Evolutionary conservation across 2,797 vertebrate genomes (phyloP), one percentile per base, ranked within the genome.

Genomic region (Sylvia borin): DNA sequence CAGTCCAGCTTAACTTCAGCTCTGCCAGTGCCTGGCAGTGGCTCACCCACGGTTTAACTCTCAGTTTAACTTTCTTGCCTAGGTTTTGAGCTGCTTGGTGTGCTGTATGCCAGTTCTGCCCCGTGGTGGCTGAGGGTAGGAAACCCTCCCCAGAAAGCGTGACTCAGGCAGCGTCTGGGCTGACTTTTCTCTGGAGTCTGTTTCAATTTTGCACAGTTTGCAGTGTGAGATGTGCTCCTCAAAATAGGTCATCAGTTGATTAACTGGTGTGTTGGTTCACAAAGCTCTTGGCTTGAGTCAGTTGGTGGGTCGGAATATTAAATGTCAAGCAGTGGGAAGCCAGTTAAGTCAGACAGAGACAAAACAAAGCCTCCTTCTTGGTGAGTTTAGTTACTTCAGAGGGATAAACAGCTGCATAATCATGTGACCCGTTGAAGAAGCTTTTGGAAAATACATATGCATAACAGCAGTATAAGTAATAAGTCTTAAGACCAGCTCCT

Each of bases 31-130:
- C 45, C 36, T 70, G 71, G 16, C 38, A 50, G 58, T 5, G 18
- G 21, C 65, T 77, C 4, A 1, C 24, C 5, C 1, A 0, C 0
- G 0, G 54, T 62, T 36, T 27, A 13, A 31, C 22, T 75, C 32
- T 45, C 13, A 2, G 7, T 1, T 0, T 38, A 10, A 42, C 29
- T 54, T 47, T 53, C 27, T 65, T 2, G 1, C 20, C 24, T 22
- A 1, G 11, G 7, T 29, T 83, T 71, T 2, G 6, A 43, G 50
- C 22, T 80, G 29, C 40, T 53, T 58, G 17, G 24, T 57, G 24
- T 57, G 18, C 55, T 79, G 3, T 5, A 0, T 17, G 38, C 34
- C 53, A 18, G 17, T 17, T 71, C 45, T 72, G 55, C 31, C 22
- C 40, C 0, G 0, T 7, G 21, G 18, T 51, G 25, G 31, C 36